Conservation (phyloP, 2,113 vertebrate species). For the Forbesichthys papilliferus region DNA sequence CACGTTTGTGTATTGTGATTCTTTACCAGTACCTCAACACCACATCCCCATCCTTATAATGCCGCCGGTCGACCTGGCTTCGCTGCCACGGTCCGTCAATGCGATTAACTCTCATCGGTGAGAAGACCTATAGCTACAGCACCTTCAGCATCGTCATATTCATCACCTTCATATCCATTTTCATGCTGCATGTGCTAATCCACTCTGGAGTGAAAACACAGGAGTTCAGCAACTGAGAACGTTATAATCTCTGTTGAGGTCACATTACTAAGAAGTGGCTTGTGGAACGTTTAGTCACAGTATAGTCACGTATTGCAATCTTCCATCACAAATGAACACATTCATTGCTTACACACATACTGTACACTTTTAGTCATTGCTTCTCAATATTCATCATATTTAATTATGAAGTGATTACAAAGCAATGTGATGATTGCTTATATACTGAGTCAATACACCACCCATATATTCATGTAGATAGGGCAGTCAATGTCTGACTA, state of each 20-base stretch:
- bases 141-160: constrained; percentile 51
- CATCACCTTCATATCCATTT: constrained; percentile 70
- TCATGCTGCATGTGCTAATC: constrained; percentile 61
- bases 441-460: too few relatives aligned
- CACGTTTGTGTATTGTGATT: constrained; percentile 48
- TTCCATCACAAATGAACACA: constrained; percentile 9
- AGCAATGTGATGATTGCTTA: too few relatives aligned
- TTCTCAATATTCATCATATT: too few relatives aligned
- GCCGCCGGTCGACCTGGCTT: constrained; percentile 66
- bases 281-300: constrained; percentile 38
- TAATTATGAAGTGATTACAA: too few relatives aligned
- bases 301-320: constrained; percentile 9
- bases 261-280: constrained; percentile 41
- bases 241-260: constrained; percentile 62
- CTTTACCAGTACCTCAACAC: constrained; percentile 12
- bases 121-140: constrained; percentile 60
- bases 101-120: constrained; percentile 72
- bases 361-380: too few relatives aligned
- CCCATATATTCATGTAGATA: too few relatives aligned
- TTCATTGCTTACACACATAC: constrained; percentile 8
- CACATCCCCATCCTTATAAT: constrained; percentile 46
- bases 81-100: constrained; percentile 60
- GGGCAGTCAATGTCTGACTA: too few relatives aligned
- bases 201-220: constrained; percentile 64
- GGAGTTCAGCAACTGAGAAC: constrained; percentile 65